Evolutionary conservation across 1,140 invertebrate genomes (phyloP), one percentile per base, ranked within the genome.

Genomic region (Musca vetustissima): DNA sequence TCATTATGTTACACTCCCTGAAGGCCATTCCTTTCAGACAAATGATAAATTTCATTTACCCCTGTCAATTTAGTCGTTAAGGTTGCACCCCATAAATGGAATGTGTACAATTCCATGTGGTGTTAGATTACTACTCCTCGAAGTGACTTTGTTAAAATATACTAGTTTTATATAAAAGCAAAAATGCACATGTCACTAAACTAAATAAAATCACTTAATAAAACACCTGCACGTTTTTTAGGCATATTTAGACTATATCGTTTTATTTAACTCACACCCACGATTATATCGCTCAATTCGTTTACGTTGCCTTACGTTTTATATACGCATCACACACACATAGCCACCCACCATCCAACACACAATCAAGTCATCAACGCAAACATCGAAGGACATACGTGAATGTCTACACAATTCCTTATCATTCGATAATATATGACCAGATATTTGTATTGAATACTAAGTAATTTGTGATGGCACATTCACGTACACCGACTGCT

Each of bases 101-200:
- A 4, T 9, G 9, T 32, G 28, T 11, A 43, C 11, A 43, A 43
- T 13, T 2, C 11, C 1, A 13, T 43, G 36, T 43, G 36, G 11
- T 28, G 36, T 8, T 13, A 11, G 36, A n/a, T 9, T 9, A 32
- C 28, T 9, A 32, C 28, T 9, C 28, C 28, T 32, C 28, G 28
- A 9, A 9, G 36, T 43, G 36, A 43, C 11, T 43, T 11, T 13
- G 36, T 43, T 43, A 43, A 43, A 43, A 43, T 43, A 9, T 43
- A 43, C n/a, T n/a, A n/a, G n/a, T 43, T 43, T 43, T 13, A 4
- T 8, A 28, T 4, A 28, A 28, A 59, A 49, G 17, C 17, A 28
- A 59, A 17, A 59, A 59, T 61, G 32, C 57, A 61, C 57, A 61
- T 61, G 57, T 61, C 57, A 61, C 57, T 61, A 32, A 61, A 57